Conservation (phyloP, 2,888 invertebrate species). For the Meta bourneti region DNA sequence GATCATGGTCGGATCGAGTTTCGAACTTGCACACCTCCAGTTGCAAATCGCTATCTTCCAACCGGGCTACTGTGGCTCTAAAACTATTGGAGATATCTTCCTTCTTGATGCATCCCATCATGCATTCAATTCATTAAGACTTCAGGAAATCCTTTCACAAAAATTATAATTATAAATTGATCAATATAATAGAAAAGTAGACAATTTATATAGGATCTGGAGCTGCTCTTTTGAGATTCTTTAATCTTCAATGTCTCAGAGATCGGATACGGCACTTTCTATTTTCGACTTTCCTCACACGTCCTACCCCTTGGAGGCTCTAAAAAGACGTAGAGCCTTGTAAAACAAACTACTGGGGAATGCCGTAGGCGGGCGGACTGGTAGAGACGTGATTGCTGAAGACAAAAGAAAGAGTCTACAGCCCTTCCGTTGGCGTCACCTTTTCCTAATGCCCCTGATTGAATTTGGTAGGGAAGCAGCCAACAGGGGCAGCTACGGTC, state of each 20-base stretch:
- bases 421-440: conserved; percentile 33
- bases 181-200: no score
- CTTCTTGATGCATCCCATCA: no score
- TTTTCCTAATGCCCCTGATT: conserved; percentile 68
- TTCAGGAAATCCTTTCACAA: no score
- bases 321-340: conserved; percentile 37
- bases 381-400: conserved; percentile 65
- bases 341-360: conserved; percentile 51
- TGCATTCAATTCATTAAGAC: no score
- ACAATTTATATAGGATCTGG: no score
- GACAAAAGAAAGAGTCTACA: conserved; percentile 60
- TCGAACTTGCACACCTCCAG: no score
- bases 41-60: no score
- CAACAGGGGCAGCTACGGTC: conserved; percentile 10
- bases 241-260: not conserved
- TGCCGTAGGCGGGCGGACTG: conserved; percentile 30
- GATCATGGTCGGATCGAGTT: no score
- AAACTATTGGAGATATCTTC: no score
- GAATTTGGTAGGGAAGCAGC: conserved; percentile 62
- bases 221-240: not conserved
- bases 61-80: no score
- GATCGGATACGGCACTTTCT: not conserved
- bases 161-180: no score
- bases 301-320: conserved; percentile 1
- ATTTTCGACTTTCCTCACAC: not conserved